Base-by-base conservation (phyloP, 2,888 invertebrate genomes). In the Ceraclea dissimilis region DNA sequence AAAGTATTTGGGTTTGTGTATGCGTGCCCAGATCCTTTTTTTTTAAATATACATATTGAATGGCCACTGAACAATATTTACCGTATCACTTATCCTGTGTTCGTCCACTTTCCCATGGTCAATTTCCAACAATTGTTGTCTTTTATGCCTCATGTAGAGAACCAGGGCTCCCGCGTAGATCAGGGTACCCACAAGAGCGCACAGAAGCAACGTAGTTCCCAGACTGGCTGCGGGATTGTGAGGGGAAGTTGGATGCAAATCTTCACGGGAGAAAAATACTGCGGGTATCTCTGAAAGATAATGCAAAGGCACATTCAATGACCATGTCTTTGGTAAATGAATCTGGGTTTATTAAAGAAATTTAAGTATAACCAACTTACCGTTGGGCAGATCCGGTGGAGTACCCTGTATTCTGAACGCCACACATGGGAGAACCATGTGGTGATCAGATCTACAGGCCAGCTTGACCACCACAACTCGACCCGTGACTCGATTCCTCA, bases 381-480 rank as follows among this genome's bases (percentile, higher is more conserved):
- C 79, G 62, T 72, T 78, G 5, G 72, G 66, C 63, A 76, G 72
- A 67, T 79, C 82, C 1, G 75, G 81, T 1, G 90, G 85, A 33
- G 87, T 85, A 33, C 93, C 93, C 61, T 88, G 88, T 2, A 92
- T 81, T 56, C 92, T 79, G 68, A 93, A 92, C 2, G 90, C 87
- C 13, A 91, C 88, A 66, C 92, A 93, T 1, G 90, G 90, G 0
- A 87, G 82, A 64, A 86, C 86, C 5, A 90, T 79, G 56, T 78
- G 79, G 47, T 79, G 67, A 10, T 79, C 72, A 63, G 88, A 86
- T 54, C 88, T 82, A 67, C 93, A 93, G 62, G 90, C 81, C 56
- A 93, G 79, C 64, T 88, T 85, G 1, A 86, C 87, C 20, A 90
- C 77, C 52, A 93, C 84, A 57, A 93, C 76, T 39, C 90, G 82